Base-by-base conservation (phyloP, 2,113 vertebrate genomes). In the Psettodes erumei region DNA sequence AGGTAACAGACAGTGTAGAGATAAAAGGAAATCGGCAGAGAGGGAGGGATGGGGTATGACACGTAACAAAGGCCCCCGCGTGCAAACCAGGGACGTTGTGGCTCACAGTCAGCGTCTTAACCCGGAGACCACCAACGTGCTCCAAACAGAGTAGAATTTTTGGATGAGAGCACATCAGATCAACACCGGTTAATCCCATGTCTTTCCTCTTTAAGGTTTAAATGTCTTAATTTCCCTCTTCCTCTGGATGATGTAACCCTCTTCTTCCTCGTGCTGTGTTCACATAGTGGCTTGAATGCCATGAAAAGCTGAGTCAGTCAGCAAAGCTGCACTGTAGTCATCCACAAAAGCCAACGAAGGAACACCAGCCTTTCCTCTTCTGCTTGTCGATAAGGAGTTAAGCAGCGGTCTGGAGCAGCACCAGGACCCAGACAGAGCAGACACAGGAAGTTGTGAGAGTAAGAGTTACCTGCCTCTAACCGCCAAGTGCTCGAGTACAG, bases 291-390 rank as follows among this genome's bases (percentile, higher is more conserved):
- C 19, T 70, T 58, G 15, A 37, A 70, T 65, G 51, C 59, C 40
- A 54, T 70, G 37, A 65, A 68, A 81, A 40, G 38, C 23, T 47
- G 54, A 15, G 40, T 25, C 67, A 55, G 65, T 72, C 40, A 16
- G 21, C 61, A 50, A n/a, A 8, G 67, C 73, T 56, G 68, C 40
- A 48, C 72, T 35, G 55, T 18, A 64, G 50, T 61, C 25, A 35
- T 53, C 75, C 75, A 53, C 75, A 82, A 72, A 55, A 53, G 32
- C 32, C 71, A 77, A 81, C 79, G 71, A 42, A 75, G 45, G 71
- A 81, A 53, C 18, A 56, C 47, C 48, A 67, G 32, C n/a, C n/a
- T 38, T 19, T 48, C 3, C 27, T 48, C 53, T 75, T 12, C 54
- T 30, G 45, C 30, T 47, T 42, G 55, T 55, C 16, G 10, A 37